Percentiles rank a stretch among this genome's conserved stretches.
Conservation (phyloP, 35 echinoderm and acorn worm genomes). For the Nesometra sesokonis region DNA sequence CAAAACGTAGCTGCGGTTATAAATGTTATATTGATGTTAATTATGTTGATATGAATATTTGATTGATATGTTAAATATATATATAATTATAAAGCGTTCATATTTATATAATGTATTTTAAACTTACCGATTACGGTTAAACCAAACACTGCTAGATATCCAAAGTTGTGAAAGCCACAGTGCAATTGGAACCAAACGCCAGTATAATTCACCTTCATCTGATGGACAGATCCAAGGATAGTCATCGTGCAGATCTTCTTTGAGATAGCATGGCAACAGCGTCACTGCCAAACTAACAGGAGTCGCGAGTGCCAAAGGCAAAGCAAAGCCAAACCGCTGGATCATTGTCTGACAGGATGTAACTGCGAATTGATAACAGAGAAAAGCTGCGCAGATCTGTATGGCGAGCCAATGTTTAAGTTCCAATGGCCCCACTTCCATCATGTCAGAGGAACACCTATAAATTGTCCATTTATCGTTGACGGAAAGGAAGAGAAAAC, state of each 20-base stretch:
- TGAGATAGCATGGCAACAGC: background rate
- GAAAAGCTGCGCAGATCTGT: background rate
- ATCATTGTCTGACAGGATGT: background rate
- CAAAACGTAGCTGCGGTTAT: too few relatives aligned
- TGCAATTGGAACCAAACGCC: background rate
- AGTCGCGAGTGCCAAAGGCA: background rate
- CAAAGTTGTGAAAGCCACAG: background rate
- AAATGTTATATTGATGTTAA: too few relatives aligned
- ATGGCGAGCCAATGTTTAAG: background rate
- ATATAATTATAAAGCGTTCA: too few relatives aligned
- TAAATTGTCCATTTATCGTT: background rate
- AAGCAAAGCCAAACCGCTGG: background rate
- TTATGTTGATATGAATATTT: too few relatives aligned
- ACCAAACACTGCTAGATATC: background rate
- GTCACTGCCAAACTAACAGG: background rate
- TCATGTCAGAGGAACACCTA: background rate
- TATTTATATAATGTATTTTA: too few relatives aligned
- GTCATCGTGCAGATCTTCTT: background rate
- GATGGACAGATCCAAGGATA: background rate
- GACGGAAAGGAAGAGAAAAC: background rate
- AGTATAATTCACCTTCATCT: background rate
- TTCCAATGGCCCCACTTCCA: background rate
- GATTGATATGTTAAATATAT: too few relatives aligned
- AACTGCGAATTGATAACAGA: background rate
- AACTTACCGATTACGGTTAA: background rate